Percentiles rank a stretch among this genome's conserved stretches.
phyloP scores from a whole-genome alignment of 2,888 invertebrate genomes.

The Sturmia bella region DNA sequence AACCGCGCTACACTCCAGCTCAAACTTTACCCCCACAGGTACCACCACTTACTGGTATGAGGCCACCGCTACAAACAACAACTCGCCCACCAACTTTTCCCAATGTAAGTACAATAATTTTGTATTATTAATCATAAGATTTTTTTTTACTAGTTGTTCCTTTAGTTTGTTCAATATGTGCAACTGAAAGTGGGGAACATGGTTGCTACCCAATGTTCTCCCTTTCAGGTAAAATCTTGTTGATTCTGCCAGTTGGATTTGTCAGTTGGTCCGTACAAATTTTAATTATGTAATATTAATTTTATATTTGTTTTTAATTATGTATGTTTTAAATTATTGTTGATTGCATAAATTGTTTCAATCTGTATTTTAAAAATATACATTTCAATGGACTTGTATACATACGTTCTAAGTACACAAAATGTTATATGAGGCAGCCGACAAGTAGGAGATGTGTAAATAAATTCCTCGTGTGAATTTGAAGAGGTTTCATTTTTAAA shows the following conservation, averaged over 20 bases:
- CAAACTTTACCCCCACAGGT: conserved; percentile 67
- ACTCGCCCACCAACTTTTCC: conserved; percentile 79
- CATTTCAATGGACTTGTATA: neutral
- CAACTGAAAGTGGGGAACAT: too few species aligned
- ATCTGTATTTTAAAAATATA: conserved; percentile 2
- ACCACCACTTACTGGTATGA: conserved; percentile 72
- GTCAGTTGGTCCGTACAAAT: conserved; percentile 7
- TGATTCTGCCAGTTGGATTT: neutral
- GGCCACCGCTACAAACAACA: conserved; percentile 74
- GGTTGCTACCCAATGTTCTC: too few species aligned
- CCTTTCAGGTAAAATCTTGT: too few species aligned
- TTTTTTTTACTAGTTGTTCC: too few species aligned
- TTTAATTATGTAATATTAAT: too few species aligned
- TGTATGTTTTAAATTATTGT: conserved; percentile 58
- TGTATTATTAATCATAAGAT: too few species aligned
- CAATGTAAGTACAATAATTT: conserved; percentile 81
- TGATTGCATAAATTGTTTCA: conserved; percentile 59
- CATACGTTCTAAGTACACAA: too few species aligned
- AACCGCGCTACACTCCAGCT: conserved; percentile 78
- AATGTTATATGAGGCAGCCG: neutral
- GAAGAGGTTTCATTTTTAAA: conserved; percentile 19
- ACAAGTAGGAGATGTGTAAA: conserved; percentile 28
- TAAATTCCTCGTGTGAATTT: conserved; percentile 29
- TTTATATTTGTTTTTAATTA: too few species aligned
- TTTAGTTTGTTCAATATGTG: too few species aligned